Percentiles rank a stretch among this genome's conserved stretches.
Conservation (phyloP, 2,888 invertebrate genomes). For the Linyphia triangularis region DNA sequence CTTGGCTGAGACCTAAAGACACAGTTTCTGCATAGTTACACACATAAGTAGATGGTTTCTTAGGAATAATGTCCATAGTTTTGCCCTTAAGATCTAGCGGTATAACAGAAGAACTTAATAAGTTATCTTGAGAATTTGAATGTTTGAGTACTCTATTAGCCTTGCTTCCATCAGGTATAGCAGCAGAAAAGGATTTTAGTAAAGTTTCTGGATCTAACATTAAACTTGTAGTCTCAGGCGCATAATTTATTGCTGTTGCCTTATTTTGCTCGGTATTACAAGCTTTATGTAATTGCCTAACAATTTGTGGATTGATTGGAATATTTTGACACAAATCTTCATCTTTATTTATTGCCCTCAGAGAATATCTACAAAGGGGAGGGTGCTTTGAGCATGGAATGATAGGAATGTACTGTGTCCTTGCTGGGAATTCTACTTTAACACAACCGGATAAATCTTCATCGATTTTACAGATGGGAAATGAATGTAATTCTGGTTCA, state of each 20-base stretch:
- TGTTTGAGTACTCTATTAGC: conserved; percentile 43
- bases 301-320: conserved; percentile 24
- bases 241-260: not conserved
- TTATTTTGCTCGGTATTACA: conserved; percentile 21
- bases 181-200: conserved; percentile 18
- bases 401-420: conserved; percentile 53
- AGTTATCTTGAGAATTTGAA: conserved; percentile 27
- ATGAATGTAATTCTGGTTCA: conserved; percentile 58
- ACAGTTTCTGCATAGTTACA: conserved; percentile 19
- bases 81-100: conserved; percentile 8
- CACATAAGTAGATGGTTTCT: conserved; percentile 19
- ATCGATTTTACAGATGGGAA: conserved; percentile 40
- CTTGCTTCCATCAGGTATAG: conserved; percentile 1
- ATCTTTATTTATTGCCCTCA: conserved; percentile 17
- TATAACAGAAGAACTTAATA: conserved; percentile 6
- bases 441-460: conserved; percentile 44
- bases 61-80: conserved; percentile 10
- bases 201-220: conserved; percentile 4
- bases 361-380: conserved; percentile 2
- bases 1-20: conserved; percentile 14
- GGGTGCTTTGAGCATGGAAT: conserved; percentile 64
- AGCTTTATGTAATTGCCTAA: conserved; percentile 49
- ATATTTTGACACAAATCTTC: conserved; percentile 21
- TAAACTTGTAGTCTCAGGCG: conserved; percentile 6
- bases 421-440: conserved; percentile 37